Evolutionary conservation across 2,113 vertebrate species (phyloP), one percentile per base, ranked within the genome.

Genomic region (Sigmodon hispidus): DNA sequence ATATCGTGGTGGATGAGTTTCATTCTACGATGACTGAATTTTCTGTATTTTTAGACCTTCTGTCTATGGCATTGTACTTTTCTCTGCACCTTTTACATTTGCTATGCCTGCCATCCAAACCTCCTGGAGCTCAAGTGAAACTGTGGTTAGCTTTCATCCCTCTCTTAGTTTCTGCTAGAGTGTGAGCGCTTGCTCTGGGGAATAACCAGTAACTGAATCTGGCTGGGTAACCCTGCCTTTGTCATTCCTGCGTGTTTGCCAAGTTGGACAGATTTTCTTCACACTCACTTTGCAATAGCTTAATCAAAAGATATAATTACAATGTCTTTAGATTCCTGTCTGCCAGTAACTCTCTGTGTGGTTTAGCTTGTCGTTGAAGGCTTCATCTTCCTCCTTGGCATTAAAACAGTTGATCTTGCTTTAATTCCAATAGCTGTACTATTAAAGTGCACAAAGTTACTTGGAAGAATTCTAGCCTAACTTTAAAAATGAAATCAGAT

Each of bases 401-500:
- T 73, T 73, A 90, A 96, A 57, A 43, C 4, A 7, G 3, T 81
- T 79, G 48, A 57, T 55, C 48, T 75, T 85, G 50, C 63, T 61
- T 91, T 79, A 59, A 48, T 87, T 73, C 45, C 50, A 93, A 36
- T 57, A 63, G 67, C 76, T 87, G 5, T 75, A 34, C 83, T 67
- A 87, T 59, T 67, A 87, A 63, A 84, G 29, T 36, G 70, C 55
- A 34, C 6, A 22, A 52, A 50, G 9, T 88, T 72, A 76, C 57
- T 55, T 67, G 31, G 72, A 63, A 24, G 87, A 34, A 75, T 7
- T 59, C 17, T 45, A 89, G 12, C 12, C 36, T 34, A 69, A 93
- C 45, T 93, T 96, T 73, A 31, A 87, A 90, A 94, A 70, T 75
- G 79, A 91, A 93, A 31, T 61, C 50, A 77, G 29, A 31, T 69